Base-by-base conservation (phyloP, 2,888 invertebrate genomes). In the Lampropteryx suffumata region DNA sequence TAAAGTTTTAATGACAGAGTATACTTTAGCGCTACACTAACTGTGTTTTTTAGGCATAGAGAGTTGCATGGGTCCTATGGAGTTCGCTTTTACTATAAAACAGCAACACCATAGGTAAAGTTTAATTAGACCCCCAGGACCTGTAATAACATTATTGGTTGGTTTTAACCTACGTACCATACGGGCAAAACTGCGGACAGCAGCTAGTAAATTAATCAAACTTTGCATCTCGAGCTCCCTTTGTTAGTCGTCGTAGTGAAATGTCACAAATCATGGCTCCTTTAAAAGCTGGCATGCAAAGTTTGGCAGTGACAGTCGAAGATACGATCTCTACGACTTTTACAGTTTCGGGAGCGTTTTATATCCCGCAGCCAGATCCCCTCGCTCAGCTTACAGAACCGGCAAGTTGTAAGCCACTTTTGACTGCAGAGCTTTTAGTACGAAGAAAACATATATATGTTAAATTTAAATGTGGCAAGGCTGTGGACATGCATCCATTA, bases 331-430 rank as follows among this genome's bases (percentile, higher is more conserved):
- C 1, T 39, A 34, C 7, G 54, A 53, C 47, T 58, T 55, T 55
- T 45, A 49, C 50, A 51, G 50, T 56, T 53, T 52, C 28, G 34
- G 36, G 32, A 49, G 30, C 47, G 43, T 48, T 54, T 59, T 51
- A 52, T 43, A 40, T 41, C 49, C 50, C 34, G 44, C 40, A 51
- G 47, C 42, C 51, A 58, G 53, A 55, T 55, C 55, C 55, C 43
- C 32, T 27, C 53, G 49, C 52, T 10, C n/a, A 11, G 21, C 6
- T 1, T 14, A 14, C 7, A 11, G 30, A 9, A 43, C 6, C 17
- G 14, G 27, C 17, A 33, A 8, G 26, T 13, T 37, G 9, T 14
- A n/a, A 35, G 10, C n/a, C 14, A 8, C 10, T 24, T 33, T 47
- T 36, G 44, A 44, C 29, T 21, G 30, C 9, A 7, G 7, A 6